phyloP scores from a whole-genome alignment of 2,113 vertebrate genomes.

The Mustela nigripes region DNA sequence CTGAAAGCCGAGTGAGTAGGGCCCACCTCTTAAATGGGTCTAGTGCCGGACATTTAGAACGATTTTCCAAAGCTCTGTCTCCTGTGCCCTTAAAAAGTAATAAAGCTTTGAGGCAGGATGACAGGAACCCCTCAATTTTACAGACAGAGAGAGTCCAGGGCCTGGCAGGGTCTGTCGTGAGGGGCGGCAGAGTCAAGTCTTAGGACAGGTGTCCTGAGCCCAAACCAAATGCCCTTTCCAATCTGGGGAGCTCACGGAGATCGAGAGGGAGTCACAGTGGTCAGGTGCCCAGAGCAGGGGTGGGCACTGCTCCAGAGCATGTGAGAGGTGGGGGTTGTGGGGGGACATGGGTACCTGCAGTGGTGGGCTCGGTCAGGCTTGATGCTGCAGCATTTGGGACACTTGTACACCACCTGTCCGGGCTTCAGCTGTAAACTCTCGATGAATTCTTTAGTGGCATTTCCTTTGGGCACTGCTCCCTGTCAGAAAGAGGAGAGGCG shows the following conservation, averaged over 20 bases:
- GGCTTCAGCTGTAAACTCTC: constrained; percentile 99
- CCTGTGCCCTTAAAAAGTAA: fast-evolving
- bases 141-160: not conserved
- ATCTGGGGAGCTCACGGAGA: not conserved
- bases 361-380: constrained; percentile 99
- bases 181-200: not conserved
- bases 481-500: constrained; percentile 75
- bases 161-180: not conserved
- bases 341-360: constrained; percentile 92
- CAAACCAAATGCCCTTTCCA: not conserved
- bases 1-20: not conserved
- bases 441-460: constrained; percentile 99
- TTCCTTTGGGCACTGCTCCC: constrained; percentile 99
- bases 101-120: not conserved
- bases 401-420: constrained; percentile 99
- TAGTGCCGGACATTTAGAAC: not conserved
- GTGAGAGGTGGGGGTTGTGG: not conserved
- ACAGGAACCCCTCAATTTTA: not conserved
- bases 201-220: not conserved
- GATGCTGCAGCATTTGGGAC: constrained; percentile 99
- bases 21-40: not conserved
- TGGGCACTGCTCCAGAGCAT: not conserved
- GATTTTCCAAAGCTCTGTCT: not conserved
- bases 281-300: not conserved
- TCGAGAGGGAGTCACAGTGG: no score